Conservation (phyloP, 2,797 vertebrate species). For the Margarornis squamiger region DNA sequence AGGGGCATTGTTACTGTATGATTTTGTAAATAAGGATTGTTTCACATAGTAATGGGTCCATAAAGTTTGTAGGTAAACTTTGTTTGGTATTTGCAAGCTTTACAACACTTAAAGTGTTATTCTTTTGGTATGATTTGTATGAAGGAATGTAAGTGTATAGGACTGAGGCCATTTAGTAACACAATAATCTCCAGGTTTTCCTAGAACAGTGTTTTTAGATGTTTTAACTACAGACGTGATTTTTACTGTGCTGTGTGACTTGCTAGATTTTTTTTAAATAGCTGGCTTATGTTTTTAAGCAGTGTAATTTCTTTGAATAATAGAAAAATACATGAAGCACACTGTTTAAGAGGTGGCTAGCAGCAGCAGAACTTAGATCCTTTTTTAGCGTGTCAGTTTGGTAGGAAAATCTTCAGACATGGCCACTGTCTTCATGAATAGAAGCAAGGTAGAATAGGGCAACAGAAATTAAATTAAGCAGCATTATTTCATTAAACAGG, state of each 20-base stretch:
- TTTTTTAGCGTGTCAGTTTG: neutral
- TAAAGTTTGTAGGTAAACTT: neutral
- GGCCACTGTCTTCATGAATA: neutral
- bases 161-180: neutral
- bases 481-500: neutral
- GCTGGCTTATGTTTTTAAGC: neutral
- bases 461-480: neutral
- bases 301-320: neutral
- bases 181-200: neutral
- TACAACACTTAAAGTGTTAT: neutral
- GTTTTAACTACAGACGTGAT: neutral
- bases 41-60: neutral
- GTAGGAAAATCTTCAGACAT: neutral
- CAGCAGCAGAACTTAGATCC: neutral
- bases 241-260: neutral
- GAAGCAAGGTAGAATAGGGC: neutral
- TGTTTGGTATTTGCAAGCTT: neutral
- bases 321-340: neutral
- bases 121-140: neutral
- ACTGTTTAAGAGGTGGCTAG: neutral
- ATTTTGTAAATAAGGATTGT: neutral
- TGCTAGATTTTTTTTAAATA: neutral
- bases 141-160: neutral
- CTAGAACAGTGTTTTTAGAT: neutral
- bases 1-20: neutral